Conservation (phyloP, 92 coral and sea anemone genomes). For the Plumapathes pennacea region DNA sequence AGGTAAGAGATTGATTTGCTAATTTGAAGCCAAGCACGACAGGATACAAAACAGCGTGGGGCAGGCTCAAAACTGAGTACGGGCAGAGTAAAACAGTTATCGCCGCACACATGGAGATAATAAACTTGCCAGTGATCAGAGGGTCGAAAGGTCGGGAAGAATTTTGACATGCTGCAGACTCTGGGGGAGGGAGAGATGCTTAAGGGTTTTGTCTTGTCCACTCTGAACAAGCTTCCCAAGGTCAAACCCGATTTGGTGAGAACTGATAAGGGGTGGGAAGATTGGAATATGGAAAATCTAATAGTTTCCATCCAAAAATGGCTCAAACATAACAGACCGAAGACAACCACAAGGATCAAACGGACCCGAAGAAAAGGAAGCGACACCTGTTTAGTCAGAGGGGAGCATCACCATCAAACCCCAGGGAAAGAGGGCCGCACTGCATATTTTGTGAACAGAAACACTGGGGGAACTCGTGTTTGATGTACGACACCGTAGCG, state of each 20-base stretch:
- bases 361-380: constrained; percentile 13
- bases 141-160: constrained; percentile 20
- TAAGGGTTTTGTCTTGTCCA: constrained; percentile 37
- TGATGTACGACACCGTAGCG: constrained; percentile 4
- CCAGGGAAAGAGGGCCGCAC: constrained; percentile 8
- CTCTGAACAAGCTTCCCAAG: constrained; percentile 50
- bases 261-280: constrained; percentile 45
- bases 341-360: constrained; percentile 4
- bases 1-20: constrained; percentile 34
- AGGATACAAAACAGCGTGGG: constrained; percentile 50
- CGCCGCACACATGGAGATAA: constrained; percentile 29
- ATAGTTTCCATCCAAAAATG: constrained; percentile 16
- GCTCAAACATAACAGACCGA: constrained; percentile 14
- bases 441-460: neutral
- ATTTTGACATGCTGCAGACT: constrained; percentile 37
- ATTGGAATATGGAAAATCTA: constrained; percentile 43
- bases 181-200: constrained; percentile 35
- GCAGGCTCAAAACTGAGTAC: constrained; percentile 25
- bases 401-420: constrained; percentile 3
- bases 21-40: constrained; percentile 21
- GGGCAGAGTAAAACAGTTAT: constrained; percentile 32
- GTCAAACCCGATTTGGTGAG: constrained; percentile 50
- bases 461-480: constrained; percentile 27
- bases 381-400: constrained; percentile 23
- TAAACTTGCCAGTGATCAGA: constrained; percentile 21